Base-by-base conservation (phyloP, 2,888 invertebrate genomes). In the Lysandra bellargus region DNA sequence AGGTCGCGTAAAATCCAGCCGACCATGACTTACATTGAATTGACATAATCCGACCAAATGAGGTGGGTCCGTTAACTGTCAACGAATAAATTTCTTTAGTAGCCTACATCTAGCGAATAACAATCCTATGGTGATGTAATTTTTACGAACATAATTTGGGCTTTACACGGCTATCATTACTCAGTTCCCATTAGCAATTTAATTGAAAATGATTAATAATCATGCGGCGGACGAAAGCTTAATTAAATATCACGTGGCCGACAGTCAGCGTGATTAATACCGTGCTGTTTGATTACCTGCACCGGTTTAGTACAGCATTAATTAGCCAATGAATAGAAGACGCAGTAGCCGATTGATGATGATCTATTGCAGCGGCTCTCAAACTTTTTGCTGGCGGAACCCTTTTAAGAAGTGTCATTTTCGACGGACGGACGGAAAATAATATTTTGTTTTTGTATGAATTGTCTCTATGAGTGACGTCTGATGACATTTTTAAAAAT, bases 211-310 rank as follows among this genome's bases (percentile, higher is more conserved):
- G 79, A 60, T 79, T 60, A 44, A 74, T 79, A 75, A 79, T 74
- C 33, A 44, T 75, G 60, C 76, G 76, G 53, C 30, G 76, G 76
- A 76, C 76, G 33, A 61, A 78, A 78, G 79, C 78, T 79, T 81
- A 80, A 81, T 82, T 79, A 79, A 82, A 82, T 82, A 81, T 80
- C 80, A 79, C 80, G 74, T 74, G 80, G 79, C 72, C 79, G 81
- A 79, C 79, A 79, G 80, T 79, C 80, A 78, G 75, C 61, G 37
- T 81, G 81, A 83, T 82, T 82, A 82, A 82, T 81, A 81, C 78
- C 80, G 61, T 72, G 75, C 69, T 76, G 80, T 79, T 81, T 82
- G 82, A 82, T 81, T 80, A 82, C 80, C 73, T 78, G 53, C 37
- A 82, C 79, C 72, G 77, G 61, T 44, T 57, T 77, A 64, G 74